Evolutionary conservation across 2,888 invertebrate genomes (phyloP).

Genomic region (Epistrophe eligans): DNA sequence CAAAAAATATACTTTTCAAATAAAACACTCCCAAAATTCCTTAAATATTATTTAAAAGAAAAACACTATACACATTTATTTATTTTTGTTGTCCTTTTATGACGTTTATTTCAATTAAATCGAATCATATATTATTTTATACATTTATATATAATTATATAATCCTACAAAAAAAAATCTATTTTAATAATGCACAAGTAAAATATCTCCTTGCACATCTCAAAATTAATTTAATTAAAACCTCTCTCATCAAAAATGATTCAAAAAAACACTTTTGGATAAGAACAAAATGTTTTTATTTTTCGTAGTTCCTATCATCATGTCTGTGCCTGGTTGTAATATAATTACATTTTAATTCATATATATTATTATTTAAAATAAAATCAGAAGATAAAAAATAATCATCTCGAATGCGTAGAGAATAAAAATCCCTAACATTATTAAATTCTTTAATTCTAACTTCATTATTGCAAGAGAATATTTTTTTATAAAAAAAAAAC

Average conservation of each 20-base stretch:
- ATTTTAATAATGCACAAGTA: constrained; percentile 24
- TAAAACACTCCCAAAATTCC: too few relatives aligned
- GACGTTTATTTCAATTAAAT: constrained; percentile 69
- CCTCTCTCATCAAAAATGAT: constrained; percentile 6
- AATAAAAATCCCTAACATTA: constrained; percentile 18
- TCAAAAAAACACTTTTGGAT: constrained; percentile 1
- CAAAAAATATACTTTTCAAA: too few relatives aligned
- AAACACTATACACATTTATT: constrained; percentile 1
- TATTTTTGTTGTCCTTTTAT: constrained; percentile 45
- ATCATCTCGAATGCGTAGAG: constrained; percentile 18
- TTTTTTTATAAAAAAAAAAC: constrained; percentile 44
- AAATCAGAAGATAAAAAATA: constrained; percentile 41
- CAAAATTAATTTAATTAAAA: constrained; percentile 2
- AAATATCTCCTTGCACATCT: constrained; percentile 20
- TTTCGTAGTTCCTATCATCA: constrained; percentile 31
- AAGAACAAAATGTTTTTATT: not conserved
- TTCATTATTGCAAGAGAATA: constrained; percentile 66
- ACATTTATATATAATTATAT: constrained; percentile 13
- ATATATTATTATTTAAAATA: constrained; percentile 50
- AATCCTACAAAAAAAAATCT: constrained; percentile 27
- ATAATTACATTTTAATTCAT: constrained; percentile 61
- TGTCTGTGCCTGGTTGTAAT: constrained; percentile 3
- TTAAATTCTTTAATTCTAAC: constrained; percentile 54
- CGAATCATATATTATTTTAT: constrained; percentile 54
- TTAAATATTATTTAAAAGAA: not conserved